These are phyloP conservation scores for Beaufortia kweichowensis DNA, from an alignment of 2,113 vertebrate species.

Conservation along the genomic window DNA sequence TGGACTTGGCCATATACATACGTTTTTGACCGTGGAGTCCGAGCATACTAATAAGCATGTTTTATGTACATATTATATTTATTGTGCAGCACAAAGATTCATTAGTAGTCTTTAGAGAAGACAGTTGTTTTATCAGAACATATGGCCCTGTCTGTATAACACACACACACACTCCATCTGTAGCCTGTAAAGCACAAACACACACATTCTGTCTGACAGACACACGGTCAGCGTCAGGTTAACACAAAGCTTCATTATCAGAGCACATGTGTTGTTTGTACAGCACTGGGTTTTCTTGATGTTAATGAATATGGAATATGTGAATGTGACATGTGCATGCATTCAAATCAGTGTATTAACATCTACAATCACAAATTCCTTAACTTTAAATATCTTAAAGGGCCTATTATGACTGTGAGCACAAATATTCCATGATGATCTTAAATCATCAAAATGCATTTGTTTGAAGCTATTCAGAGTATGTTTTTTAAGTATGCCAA, in stretches of 20 bases:
- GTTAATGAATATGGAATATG: background rate
- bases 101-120: conserved; percentile 36
- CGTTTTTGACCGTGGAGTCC: background rate
- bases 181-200: conserved; percentile 44
- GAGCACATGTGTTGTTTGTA: background rate
- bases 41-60: background rate
- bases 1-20: too few relatives aligned
- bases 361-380: background rate
- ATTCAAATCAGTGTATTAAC: background rate
- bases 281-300: background rate
- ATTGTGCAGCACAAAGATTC: conserved; percentile 19
- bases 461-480: too few relatives aligned
- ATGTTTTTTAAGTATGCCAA: too few relatives aligned
- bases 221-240: conserved; percentile 1
- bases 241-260: background rate
- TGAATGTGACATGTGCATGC: background rate
- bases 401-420: too few relatives aligned
- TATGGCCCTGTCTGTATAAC: conserved; percentile 29
- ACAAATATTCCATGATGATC: too few relatives aligned
- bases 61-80: conserved; percentile 18
- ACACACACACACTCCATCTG: conserved; percentile 38
- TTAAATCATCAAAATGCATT: too few relatives aligned
- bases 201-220: conserved; percentile 11
- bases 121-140: conserved; percentile 40
- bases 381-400: background rate